A percentile compares a stretch with the other conserved stretches of the same genome.
These are phyloP conservation scores for Acronicta leporina DNA, from an alignment of 2,888 invertebrate species.

Conservation along the genomic window DNA sequence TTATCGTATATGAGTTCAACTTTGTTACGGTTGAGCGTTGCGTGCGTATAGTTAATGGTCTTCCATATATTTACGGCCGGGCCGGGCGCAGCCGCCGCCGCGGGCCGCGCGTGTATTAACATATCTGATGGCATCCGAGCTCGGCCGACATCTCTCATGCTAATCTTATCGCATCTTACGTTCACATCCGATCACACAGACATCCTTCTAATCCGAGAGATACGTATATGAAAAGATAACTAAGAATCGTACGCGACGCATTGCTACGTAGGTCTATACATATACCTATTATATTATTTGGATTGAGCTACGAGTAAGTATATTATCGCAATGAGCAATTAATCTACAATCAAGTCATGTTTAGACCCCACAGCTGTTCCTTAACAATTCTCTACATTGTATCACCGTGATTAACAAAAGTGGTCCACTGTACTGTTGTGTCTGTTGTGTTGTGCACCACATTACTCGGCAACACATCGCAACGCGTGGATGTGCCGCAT, in stretches of 20 bases:
- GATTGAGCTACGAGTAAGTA: too few species aligned
- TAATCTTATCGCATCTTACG: constrained; percentile 45
- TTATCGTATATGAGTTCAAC: constrained; percentile 1
- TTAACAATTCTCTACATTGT: too few species aligned
- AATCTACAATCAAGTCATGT: too few species aligned
- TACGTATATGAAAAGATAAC: constrained; percentile 9
- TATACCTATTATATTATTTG: too few species aligned
- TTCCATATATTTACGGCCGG: constrained; percentile 6
- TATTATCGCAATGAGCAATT: too few species aligned
- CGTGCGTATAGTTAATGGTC: constrained; percentile 31
- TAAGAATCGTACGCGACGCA: constrained; percentile 3
- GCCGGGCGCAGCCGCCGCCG: neutral
- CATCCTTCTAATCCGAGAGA: constrained; percentile 38
- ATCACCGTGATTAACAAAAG: too few species aligned
- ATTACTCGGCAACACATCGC: neutral
- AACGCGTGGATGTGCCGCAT: constrained; percentile 6
- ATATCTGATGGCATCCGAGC: constrained; percentile 36
- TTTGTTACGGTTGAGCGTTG: constrained; percentile 3
- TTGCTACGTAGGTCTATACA: too few species aligned
- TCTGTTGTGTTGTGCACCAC: too few species aligned
- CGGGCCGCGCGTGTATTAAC: constrained; percentile 12
- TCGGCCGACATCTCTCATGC: constrained; percentile 17
- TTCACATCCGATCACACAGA: constrained; percentile 33
- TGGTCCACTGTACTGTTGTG: too few species aligned
- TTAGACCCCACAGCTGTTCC: too few species aligned